Conservation (phyloP, 2,797 vertebrate species). For the Eptatretus atami region DNA sequence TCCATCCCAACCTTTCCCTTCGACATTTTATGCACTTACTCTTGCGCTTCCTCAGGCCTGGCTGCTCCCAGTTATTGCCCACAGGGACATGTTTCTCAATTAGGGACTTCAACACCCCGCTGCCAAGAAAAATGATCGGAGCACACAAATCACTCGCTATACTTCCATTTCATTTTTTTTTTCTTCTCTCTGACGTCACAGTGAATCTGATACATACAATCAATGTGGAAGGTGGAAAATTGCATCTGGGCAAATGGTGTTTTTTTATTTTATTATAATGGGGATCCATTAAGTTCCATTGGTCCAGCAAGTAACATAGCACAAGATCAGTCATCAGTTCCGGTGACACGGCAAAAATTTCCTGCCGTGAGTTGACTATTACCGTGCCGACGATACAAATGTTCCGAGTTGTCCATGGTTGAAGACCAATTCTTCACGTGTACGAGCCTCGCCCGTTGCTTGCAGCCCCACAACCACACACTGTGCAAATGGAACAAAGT, state of each 20-base stretch:
- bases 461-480: slow-evolving; percentile 1
- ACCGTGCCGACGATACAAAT: slow-evolving; percentile 1
- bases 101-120: slow-evolving; percentile 1
- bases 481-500: not conserved
- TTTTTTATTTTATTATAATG: too few relatives aligned
- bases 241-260: too few relatives aligned
- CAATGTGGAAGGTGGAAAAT: too few relatives aligned
- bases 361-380: not conserved
- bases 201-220: too few relatives aligned
- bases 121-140: not conserved
- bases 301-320: too few relatives aligned
- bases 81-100: not conserved
- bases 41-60: slow-evolving; percentile 1
- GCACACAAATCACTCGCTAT: not conserved
- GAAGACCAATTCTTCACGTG: not conserved
- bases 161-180: too few relatives aligned
- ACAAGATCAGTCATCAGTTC: not conserved
- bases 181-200: too few relatives aligned
- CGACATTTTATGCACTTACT: not conserved
- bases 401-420: not conserved
- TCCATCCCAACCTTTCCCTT: too few relatives aligned
- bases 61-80: not conserved
- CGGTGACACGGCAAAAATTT: not conserved
- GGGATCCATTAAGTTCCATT: too few relatives aligned
- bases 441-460: slow-evolving; percentile 1